Evolutionary conservation across 2,797 vertebrate species (phyloP).

Genomic region (Borostomias antarcticus): DNA sequence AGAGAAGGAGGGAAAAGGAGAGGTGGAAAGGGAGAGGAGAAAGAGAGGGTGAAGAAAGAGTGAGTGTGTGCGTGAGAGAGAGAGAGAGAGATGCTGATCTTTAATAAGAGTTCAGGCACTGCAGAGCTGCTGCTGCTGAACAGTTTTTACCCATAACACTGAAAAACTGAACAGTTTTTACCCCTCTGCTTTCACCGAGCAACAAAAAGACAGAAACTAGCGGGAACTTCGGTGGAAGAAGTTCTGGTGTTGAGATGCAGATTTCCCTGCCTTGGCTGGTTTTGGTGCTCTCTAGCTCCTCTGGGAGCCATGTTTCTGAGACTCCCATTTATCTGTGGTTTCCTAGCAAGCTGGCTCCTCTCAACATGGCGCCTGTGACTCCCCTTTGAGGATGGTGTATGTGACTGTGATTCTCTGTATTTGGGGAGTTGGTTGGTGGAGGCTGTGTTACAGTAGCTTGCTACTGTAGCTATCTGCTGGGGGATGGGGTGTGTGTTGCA

Average conservation of each 20-base stretch:
- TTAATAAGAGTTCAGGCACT: conserved; percentile 66
- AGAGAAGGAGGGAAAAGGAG: too few species aligned
- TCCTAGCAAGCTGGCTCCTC: conserved; percentile 52
- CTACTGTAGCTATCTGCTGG: conserved; percentile 34
- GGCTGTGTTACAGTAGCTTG: background rate
- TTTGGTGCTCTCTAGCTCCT: conserved; percentile 41
- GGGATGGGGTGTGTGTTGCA: conserved; percentile 35
- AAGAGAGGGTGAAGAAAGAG: background rate
- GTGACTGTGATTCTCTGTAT: conserved; percentile 42
- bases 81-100: conserved; percentile 57
- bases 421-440: conserved; percentile 55
- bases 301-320: conserved; percentile 54
- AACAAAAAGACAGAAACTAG: conserved; percentile 42
- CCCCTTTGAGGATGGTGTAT: conserved; percentile 60
- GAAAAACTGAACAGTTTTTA: too few species aligned
- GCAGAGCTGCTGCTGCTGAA: conserved; percentile 59
- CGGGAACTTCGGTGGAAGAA: conserved; percentile 37
- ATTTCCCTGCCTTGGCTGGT: conserved; percentile 42
- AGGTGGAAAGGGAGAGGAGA: background rate
- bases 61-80: too few species aligned
- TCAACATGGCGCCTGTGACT: conserved; percentile 49
- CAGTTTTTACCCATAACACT: conserved; percentile 17
- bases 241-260: conserved; percentile 43
- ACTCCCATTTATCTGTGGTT: conserved; percentile 55
- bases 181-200: conserved; percentile 11